Evolutionary conservation across 2,797 vertebrate genomes (phyloP).

Genomic region (Gymnothorax javanicus): DNA sequence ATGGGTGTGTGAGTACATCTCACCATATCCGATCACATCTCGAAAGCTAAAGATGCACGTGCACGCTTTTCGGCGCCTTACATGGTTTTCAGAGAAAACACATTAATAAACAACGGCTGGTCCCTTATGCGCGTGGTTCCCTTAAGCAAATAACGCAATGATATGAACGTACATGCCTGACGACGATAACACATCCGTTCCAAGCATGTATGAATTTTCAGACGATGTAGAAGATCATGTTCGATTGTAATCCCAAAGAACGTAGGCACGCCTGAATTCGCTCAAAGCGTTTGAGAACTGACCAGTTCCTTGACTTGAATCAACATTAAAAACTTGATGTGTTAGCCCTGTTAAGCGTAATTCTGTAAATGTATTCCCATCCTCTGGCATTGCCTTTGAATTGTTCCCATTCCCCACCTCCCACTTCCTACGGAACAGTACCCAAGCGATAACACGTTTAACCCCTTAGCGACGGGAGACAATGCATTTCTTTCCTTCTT

Average conservation of each 20-base stretch:
- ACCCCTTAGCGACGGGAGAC: conserved; percentile 57
- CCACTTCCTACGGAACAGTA: conserved; percentile 39
- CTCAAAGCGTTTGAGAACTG: neutral
- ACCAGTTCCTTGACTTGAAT: conserved; percentile 1
- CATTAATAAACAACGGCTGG: conserved; percentile 11
- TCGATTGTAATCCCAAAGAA: conserved; percentile 23
- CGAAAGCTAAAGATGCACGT: conserved; percentile 11
- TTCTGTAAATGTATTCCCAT: conserved; percentile 30
- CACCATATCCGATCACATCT: conserved; percentile 19
- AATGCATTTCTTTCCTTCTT: conserved; percentile 47
- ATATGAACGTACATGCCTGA: conserved; percentile 7
- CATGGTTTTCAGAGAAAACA: neutral
- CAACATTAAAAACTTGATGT: neutral
- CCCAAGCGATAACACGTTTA: conserved; percentile 54
- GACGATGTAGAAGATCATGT: conserved; percentile 2
- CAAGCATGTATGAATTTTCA: conserved; percentile 17
- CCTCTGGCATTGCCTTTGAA: conserved; percentile 27
- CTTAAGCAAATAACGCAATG: conserved; percentile 1
- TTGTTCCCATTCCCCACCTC: conserved; percentile 36
- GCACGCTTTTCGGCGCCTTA: conserved; percentile 19
- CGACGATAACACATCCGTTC: conserved; percentile 9
- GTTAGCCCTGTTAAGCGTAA: conserved; percentile 15
- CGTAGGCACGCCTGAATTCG: neutral
- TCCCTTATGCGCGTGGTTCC: neutral
- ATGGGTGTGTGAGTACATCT: conserved; percentile 1